These are phyloP conservation scores for Drosophila percnosoma DNA, from an alignment of 2,888 invertebrate genomes.

Conservation along the genomic window DNA sequence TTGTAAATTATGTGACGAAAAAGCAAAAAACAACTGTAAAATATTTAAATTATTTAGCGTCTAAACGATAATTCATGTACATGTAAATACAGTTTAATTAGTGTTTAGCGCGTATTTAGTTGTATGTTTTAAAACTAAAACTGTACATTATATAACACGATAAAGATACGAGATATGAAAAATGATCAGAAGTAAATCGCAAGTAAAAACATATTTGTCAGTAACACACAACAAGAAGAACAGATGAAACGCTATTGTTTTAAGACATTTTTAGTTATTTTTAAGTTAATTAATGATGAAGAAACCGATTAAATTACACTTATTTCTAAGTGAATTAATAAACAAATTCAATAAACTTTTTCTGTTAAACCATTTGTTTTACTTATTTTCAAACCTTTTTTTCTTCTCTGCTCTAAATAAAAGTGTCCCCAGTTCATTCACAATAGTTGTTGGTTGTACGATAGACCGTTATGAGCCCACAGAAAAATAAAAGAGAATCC, in stretches of 20 bases:
- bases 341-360: constrained; percentile 69
- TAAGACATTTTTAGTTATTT: constrained; percentile 80
- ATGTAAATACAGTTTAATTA: constrained; percentile 76
- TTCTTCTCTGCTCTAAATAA: constrained; percentile 5
- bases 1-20: constrained; percentile 74
- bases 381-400: constrained; percentile 30
- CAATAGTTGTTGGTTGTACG: constrained; percentile 54
- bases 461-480: constrained; percentile 55
- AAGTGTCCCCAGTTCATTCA: constrained; percentile 25
- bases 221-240: constrained; percentile 51
- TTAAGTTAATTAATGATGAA: constrained; percentile 78
- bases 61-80: constrained; percentile 66
- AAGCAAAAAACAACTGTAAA: constrained; percentile 61
- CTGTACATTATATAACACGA: constrained; percentile 76
- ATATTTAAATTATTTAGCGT: constrained; percentile 78
- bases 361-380: constrained; percentile 57
- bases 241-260: constrained; percentile 70
- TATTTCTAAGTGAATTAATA: constrained; percentile 74
- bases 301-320: constrained; percentile 74
- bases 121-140: constrained; percentile 79
- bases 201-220: constrained; percentile 61
- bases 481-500: constrained; percentile 32
- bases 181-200: constrained; percentile 52
- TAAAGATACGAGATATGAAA: constrained; percentile 60
- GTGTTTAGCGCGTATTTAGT: constrained; percentile 79